Evolutionary conservation across 2,113 vertebrate genomes (phyloP), one percentile per base, ranked within the genome.

Genomic region (Merops nubicus): DNA sequence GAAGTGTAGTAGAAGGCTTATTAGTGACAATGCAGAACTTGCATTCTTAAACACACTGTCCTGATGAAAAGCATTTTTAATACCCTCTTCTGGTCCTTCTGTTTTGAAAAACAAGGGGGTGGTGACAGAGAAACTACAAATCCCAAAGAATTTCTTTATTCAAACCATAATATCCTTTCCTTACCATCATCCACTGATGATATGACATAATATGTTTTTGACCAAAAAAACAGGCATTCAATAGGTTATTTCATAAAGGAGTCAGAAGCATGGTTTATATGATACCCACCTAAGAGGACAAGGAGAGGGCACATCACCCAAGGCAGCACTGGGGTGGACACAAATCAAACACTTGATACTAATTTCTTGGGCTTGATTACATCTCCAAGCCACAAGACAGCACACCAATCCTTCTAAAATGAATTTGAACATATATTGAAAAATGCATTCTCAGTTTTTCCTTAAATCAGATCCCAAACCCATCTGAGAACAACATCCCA

Each of bases 1-100:
- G n/a, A 87, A 85, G 21, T 8, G 7, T 48, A 38, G 19, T 19
- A 56, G 11, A 42, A 59, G 17, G 18, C 5, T 18, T 25, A 5
- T 29, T 34, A 73, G 63, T 17, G 23, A 36, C 21, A 85, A 45
- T 0, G 1, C 31, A 48, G n/a, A 57, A 64, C 10, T 62, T 79
- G 6, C 0, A 36, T n/a, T 48, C 12, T 51, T 60, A 69, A 73
- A 57, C 7, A n/a, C 0, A 0, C 15, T 72, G 12, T 31, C 15
- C 34, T 85, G 43, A 57, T 29, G 28, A 36, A 56, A 16, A n/a
- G 9, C 5, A 15, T 77, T 85, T 67, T 75, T 42, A 78, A 63
- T 21, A 42, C 8, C 6, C 18, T 59, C 9, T 65, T 68, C 26
- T 48, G n/a, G 15, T 59, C 16, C 14, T 67, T 33, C n/a, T 83